These are phyloP conservation scores for Holothuria glaberrima DNA, from an alignment of 35 echinoderm and acorn worm genomes.

Conservation along the genomic window DNA sequence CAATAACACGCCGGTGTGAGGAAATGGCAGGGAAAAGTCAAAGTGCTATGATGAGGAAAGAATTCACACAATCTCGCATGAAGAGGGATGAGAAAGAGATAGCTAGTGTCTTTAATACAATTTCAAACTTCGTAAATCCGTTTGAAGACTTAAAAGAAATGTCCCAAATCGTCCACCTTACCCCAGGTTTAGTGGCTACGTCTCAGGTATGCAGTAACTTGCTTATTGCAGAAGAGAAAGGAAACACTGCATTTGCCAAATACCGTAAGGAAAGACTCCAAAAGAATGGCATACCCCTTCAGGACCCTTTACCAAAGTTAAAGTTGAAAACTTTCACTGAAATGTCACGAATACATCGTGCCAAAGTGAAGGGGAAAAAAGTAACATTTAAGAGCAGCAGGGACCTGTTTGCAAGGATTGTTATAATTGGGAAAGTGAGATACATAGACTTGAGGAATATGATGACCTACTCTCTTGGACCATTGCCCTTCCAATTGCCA, in stretches of 20 bases:
- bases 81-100: conserved; percentile 56
- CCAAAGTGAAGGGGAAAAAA: conserved; percentile 55
- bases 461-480: conserved; percentile 64
- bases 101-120: conserved; percentile 25
- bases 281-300: background rate
- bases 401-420: conserved; percentile 66
- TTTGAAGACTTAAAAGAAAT: background rate
- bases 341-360: background rate
- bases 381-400: conserved; percentile 51
- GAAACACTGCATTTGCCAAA: conserved; percentile 5
- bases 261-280: conserved; percentile 26
- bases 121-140: conserved; percentile 46
- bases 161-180: conserved; percentile 30
- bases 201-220: conserved; percentile 18
- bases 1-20: conserved; percentile 75
- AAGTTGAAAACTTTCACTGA: conserved; percentile 54
- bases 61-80: conserved; percentile 58
- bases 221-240: conserved; percentile 4
- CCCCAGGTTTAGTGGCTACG: conserved; percentile 21
- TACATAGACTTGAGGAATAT: conserved; percentile 67
- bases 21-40: conserved; percentile 80
- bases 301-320: conserved; percentile 9
- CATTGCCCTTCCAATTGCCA: conserved; percentile 54
- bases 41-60: conserved; percentile 2
- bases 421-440: conserved; percentile 54